Base-by-base conservation (phyloP, 2,888 invertebrate genomes). In the Linyphia triangularis region DNA sequence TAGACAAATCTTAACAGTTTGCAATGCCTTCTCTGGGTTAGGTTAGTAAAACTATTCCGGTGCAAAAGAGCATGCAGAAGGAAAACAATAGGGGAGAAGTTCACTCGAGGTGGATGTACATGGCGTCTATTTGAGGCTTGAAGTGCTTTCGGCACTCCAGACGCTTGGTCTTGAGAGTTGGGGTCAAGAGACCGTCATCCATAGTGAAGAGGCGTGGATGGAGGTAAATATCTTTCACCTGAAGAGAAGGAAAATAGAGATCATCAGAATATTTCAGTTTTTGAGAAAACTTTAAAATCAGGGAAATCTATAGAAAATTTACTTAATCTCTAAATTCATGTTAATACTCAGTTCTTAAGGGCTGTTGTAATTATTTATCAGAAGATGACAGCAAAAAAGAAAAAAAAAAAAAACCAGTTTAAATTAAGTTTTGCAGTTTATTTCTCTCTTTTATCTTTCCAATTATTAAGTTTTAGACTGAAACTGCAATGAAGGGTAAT, bases 171-270 rank as follows among this genome's bases (percentile, higher is more conserved):
- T 99, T 99, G 94, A 98, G 95, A 40, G 98, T 98, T 77, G 99
- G 99, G 61, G 99, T 99, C 72, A 99, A 94, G 78, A 99, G 95
- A 90, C 98, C 98, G 93, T 99, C 99, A 94, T 99, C 98, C 81
- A 98, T 96, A 89, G 98, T 97, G 94, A 99, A 99, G 91, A 97
- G 96, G 93, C 99, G 98, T 37, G 97, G 97, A 93, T 98, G 97
- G 88, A 99, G 94, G 93, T 98, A 97, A 90, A 99, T 96, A 93
- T 98, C 98, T 93, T 98, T 98, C 1, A 98, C 96, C 97, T 97
- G 98, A 94, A 96, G 97, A 93, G 1, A 65, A 26, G 16, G 6
- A 26, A n/a, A 24, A 16, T 28, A 24, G 28, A 24, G 4, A 13
- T 65, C 9, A 40, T n/a, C n/a, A n/a, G n/a, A n/a, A 24, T 33